phyloP scores from a whole-genome alignment of 2,888 invertebrate genomes.

The Synanthedon tipuliformis region DNA sequence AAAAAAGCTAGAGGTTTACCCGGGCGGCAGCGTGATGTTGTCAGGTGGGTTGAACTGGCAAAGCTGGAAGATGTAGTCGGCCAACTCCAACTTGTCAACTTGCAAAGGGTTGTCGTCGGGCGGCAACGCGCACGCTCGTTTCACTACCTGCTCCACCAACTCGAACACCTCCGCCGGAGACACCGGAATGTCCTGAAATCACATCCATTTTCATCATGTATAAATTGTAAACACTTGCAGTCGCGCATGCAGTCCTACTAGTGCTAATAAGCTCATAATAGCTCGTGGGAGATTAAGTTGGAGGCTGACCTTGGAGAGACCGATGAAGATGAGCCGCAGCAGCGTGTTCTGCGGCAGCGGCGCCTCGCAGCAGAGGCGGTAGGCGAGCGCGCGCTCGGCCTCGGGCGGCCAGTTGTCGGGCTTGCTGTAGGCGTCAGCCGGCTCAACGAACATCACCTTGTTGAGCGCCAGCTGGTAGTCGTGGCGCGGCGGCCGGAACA shows the following conservation, averaged over 20 bases:
- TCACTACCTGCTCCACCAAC: conserved; percentile 84
- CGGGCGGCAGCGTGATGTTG: conserved; percentile 87
- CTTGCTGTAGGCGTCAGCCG: conserved; percentile 84
- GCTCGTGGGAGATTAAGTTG: not conserved
- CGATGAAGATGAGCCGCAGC: conserved; percentile 84
- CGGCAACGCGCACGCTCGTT: conserved; percentile 84
- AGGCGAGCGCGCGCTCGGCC: conserved; percentile 81
- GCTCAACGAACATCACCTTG: conserved; percentile 83
- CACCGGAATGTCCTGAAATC: conserved; percentile 79
- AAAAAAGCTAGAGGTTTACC: conserved; percentile 48
- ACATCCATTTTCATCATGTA: not conserved
- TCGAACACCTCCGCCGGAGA: conserved; percentile 87
- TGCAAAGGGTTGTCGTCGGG: conserved; percentile 79
- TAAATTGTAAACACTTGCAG: no score
- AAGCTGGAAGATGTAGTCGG: conserved; percentile 90
- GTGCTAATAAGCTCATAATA: no score
- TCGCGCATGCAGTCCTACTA: no score
- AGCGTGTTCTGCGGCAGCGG: conserved; percentile 89
- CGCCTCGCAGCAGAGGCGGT: conserved; percentile 87
- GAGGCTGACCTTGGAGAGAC: conserved; percentile 72
- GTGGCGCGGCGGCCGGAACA: conserved; percentile 77
- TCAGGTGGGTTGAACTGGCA: conserved; percentile 94
- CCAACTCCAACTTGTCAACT: conserved; percentile 83
- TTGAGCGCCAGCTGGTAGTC: conserved; percentile 84
- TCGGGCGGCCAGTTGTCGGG: conserved; percentile 93